Conservation (phyloP, 2,797 vertebrate species). For the Myotis pilosus region DNA sequence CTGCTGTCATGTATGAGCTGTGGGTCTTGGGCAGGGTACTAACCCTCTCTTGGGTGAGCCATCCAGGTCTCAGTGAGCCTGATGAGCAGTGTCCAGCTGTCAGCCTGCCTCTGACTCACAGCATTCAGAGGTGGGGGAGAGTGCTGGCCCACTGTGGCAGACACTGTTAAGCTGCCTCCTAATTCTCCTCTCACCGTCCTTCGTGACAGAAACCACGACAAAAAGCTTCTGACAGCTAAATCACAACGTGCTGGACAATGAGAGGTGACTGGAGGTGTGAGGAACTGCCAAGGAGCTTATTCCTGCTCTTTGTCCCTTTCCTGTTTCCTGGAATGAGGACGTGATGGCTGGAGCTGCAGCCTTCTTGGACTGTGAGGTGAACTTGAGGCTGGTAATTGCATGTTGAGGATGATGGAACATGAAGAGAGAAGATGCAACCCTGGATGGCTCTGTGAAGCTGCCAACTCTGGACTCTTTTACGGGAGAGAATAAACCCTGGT, state of each 20-base stretch:
- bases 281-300: not conserved
- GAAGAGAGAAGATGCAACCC: not conserved
- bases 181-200: not conserved
- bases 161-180: not conserved
- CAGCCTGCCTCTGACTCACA: not conserved
- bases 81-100: not conserved
- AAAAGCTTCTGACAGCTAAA: not conserved
- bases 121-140: not conserved
- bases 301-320: not conserved
- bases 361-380: not conserved
- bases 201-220: not conserved
- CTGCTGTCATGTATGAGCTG: not conserved
- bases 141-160: rapidly evolving
- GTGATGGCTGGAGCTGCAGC: not conserved
- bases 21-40: not conserved
- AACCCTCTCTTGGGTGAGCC: not conserved
- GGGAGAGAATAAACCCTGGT: not conserved
- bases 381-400: not conserved
- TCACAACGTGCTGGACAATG: not conserved
- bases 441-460: not conserved
- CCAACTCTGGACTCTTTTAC: not conserved
- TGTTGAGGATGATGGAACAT: not conserved
- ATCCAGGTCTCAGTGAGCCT: not conserved
- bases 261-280: not conserved
- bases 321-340: not conserved